These are phyloP conservation scores for Bruchidius siliquastri DNA, from an alignment of 2,888 invertebrate genomes.

Conservation along the genomic window DNA sequence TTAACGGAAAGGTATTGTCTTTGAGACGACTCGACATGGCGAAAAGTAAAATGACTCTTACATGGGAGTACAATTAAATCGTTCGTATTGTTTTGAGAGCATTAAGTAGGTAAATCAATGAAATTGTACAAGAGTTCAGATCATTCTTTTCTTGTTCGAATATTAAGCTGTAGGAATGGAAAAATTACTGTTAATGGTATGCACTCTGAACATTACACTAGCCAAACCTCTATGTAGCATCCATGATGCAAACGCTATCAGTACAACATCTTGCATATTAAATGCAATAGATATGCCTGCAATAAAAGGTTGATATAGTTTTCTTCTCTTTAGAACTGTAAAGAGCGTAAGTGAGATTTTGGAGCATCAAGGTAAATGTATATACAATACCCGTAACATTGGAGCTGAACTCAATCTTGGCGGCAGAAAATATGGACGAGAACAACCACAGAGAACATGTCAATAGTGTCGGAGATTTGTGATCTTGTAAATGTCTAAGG, in stretches of 20 bases:
- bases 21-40: too few relatives aligned
- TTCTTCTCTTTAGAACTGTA: neutral
- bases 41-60: too few relatives aligned
- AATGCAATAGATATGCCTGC: constrained; percentile 35
- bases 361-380: neutral
- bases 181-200: constrained; percentile 2
- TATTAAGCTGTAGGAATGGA: neutral
- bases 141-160: too few relatives aligned
- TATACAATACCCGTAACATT: constrained; percentile 33
- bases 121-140: too few relatives aligned
- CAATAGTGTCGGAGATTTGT: constrained; percentile 21
- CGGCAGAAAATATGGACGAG: constrained; percentile 34
- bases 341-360: neutral
- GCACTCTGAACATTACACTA: constrained; percentile 15
- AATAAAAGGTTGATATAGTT: constrained; percentile 11
- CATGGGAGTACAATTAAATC: too few relatives aligned
- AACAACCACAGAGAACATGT: constrained; percentile 34
- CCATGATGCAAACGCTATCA: constrained; percentile 32
- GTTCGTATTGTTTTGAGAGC: too few relatives aligned
- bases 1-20: too few relatives aligned
- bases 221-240: constrained; percentile 35
- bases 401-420: constrained; percentile 32
- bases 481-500: constrained; percentile 12
- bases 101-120: too few relatives aligned
- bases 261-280: constrained; percentile 34